Evolutionary conservation across 2,888 invertebrate species (phyloP).

Genomic region (Hemithea aestivaria): DNA sequence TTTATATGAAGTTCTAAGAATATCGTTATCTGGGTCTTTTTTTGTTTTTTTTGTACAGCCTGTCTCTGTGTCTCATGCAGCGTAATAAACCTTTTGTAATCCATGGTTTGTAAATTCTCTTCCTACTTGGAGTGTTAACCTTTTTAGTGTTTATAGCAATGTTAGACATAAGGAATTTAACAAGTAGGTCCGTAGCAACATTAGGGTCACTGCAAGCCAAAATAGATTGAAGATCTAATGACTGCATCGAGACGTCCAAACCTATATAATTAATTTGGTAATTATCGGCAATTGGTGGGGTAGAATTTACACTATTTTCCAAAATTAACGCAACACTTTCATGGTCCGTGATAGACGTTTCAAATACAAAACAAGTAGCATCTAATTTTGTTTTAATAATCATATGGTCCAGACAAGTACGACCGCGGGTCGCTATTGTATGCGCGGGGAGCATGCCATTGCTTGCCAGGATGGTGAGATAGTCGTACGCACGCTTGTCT

Average conservation of each 20-base stretch:
- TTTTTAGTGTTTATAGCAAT: neutral
- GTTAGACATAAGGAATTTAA: neutral
- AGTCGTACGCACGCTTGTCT: neutral
- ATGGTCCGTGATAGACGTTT: constrained; percentile 2
- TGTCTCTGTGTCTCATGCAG: neutral
- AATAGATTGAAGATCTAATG: neutral
- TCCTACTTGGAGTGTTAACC: neutral
- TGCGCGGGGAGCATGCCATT: too few relatives aligned
- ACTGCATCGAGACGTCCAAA: neutral
- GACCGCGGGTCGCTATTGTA: neutral
- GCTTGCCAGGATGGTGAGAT: too few relatives aligned
- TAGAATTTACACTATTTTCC: too few relatives aligned
- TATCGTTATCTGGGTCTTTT: too few relatives aligned
- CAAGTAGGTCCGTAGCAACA: neutral
- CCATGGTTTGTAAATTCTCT: neutral
- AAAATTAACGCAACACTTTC: constrained; percentile 1
- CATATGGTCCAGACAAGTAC: constrained; percentile 2
- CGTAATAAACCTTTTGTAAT: neutral
- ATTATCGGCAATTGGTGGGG: too few relatives aligned
- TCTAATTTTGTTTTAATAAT: constrained; percentile 1
- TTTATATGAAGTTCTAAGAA: too few relatives aligned
- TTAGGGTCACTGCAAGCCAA: neutral
- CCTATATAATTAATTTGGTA: neutral
- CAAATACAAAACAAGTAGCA: neutral
- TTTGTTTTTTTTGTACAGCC: too few relatives aligned